Percentiles rank a stretch among this genome's conserved stretches.
These are phyloP conservation scores for Mirza zaza DNA, from an alignment of 2,113 vertebrate species.

Conservation along the genomic window DNA sequence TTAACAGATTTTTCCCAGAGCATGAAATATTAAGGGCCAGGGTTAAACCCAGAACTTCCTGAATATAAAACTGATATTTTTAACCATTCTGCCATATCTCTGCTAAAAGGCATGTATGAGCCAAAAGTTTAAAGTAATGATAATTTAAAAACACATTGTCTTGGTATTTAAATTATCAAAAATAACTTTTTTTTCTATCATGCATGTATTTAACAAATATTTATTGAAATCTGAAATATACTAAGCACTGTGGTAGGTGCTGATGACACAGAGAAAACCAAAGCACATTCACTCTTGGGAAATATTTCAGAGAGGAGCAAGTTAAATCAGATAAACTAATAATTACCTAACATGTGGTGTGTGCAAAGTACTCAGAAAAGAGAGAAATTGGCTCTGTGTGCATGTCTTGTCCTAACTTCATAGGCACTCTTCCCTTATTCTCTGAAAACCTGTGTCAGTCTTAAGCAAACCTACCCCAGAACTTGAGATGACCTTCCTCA, in stretches of 20 bases:
- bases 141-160: not conserved
- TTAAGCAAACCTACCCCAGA: not conserved
- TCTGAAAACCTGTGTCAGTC: not conserved
- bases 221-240: not conserved
- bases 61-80: not conserved
- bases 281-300: not conserved
- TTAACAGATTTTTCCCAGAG: not conserved
- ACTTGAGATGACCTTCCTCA: not conserved
- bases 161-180: not conserved
- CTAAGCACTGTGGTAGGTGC: not conserved
- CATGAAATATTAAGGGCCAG: not conserved
- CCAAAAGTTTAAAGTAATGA: not conserved
- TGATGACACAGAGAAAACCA: not conserved
- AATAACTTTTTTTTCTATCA: not conserved
- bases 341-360: not conserved
- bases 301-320: not conserved
- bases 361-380: not conserved
- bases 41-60: not conserved
- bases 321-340: not conserved
- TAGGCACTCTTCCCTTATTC: not conserved
- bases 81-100: not conserved
- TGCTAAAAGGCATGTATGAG: not conserved
- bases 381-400: not conserved
- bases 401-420: not conserved
- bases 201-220: not conserved